Evolutionary conservation across 2,797 vertebrate genomes (phyloP), one percentile per base, ranked within the genome.

Genomic region (Helostoma temminkii): DNA sequence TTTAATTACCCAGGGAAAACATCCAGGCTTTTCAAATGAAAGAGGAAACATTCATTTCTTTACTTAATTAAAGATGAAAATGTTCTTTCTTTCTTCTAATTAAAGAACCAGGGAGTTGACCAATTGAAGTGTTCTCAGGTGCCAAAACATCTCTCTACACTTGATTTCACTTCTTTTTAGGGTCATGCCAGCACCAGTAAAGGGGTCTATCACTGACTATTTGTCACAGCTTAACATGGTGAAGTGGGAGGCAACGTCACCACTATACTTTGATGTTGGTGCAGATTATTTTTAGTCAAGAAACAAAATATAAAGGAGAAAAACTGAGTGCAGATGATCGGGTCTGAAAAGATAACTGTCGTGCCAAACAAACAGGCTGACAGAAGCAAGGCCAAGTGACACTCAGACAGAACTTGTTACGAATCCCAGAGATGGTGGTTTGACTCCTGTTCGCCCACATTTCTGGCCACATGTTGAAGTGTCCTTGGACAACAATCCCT

Each of bases 1-100:
- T 66, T 46, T 56, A 73, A 80, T 63, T 62, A 32, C 57, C 66
- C 24, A 57, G 55, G 55, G 68, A 84, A 70, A 71, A 74, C 42
- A 75, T 55, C 41, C 41, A 53, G 54, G 24, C 18, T 66, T 74
- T 69, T 61, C 63, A 63, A 85, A 76, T 59, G 48, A 78, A 74
- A 57, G 25, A 61, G 66, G 71, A 82, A 80, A 65, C 61, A 57
- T 73, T 74, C 5, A 48, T 73, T 85, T 65, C 56, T 82, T 70
- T 71, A 82, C 58, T 75, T 78, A 82, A 85, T 85, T 78, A 78
- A 84, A 88, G 80, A 71, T 76, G 62, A 86, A 84, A 74, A 74
- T 18, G 52, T 74, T 80, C 50, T 66, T 73, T 76, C 46, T 70
- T 70, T 83, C 59, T 76, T 80, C 71, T 78, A 80, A 88, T 85